Evolutionary conservation across 1,140 invertebrate species (phyloP).

Genomic region (Micrasema minimum): DNA sequence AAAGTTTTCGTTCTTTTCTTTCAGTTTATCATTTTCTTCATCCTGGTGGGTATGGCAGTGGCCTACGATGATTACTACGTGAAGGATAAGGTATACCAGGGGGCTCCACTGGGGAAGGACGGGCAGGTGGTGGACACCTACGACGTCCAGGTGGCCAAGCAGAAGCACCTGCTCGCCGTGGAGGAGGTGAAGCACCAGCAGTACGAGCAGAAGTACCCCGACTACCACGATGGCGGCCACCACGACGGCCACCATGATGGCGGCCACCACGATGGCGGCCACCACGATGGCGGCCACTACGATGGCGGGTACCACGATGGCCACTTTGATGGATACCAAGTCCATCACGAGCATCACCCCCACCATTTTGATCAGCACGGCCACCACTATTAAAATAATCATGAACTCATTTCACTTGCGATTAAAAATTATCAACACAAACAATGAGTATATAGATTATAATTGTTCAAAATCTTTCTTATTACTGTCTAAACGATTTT

Average conservation of each 20-base stretch:
- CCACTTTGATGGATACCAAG: background rate
- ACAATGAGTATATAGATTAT: no score
- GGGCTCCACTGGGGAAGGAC: constrained; percentile 39
- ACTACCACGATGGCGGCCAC: background rate
- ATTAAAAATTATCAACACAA: no score
- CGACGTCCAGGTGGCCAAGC: constrained; percentile 64
- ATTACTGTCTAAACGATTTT: no score
- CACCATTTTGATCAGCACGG: background rate
- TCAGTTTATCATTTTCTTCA: background rate
- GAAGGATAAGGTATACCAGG: constrained; percentile 11
- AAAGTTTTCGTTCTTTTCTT: no score
- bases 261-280: background rate
- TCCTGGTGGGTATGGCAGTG: constrained; percentile 5
- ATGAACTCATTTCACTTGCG: background rate
- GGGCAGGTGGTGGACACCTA: constrained; percentile 63
- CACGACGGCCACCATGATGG: background rate
- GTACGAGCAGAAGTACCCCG: background rate
- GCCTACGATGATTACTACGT: constrained; percentile 8
- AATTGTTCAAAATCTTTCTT: no score
- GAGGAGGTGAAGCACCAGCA: constrained; percentile 50
- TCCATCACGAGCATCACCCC: background rate
- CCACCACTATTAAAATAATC: background rate
- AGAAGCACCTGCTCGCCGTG: constrained; percentile 57
- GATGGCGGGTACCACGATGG: background rate
- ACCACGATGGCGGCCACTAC: background rate